Conservation (phyloP, 1,140 invertebrate genomes). For the Berghia stephanieae region DNA sequence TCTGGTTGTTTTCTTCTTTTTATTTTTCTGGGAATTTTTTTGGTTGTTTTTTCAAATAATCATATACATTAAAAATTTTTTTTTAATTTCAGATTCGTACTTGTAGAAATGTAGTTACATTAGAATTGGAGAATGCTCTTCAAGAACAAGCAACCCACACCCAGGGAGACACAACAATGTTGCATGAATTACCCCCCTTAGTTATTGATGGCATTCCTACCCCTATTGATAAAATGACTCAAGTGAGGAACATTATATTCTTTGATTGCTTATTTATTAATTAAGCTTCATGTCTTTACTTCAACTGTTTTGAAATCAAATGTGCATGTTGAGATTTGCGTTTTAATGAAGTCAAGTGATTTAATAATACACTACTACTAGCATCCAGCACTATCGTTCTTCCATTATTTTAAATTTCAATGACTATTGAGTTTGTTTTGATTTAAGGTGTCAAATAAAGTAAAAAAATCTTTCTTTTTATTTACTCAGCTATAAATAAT, state of each 20-base stretch:
- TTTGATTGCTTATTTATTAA: background rate
- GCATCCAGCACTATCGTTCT: too few species aligned
- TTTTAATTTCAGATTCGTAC: slow-evolving; percentile 76
- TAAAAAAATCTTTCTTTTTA: slow-evolving; percentile 7
- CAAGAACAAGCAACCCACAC: slow-evolving; percentile 93
- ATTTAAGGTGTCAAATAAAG: background rate
- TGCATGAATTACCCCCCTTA: slow-evolving; percentile 93
- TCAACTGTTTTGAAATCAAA: too few species aligned
- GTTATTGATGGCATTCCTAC: slow-evolving; percentile 97
- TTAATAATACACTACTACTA: too few species aligned
- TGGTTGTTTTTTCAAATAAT: too few species aligned
- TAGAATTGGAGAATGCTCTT: slow-evolving; percentile 90
- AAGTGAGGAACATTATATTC: slow-evolving; percentile 66
- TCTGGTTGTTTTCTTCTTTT: too few species aligned
- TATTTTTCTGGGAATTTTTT: background rate
- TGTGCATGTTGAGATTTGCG: too few species aligned
- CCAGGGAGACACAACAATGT: slow-evolving; percentile 87
- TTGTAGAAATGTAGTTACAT: slow-evolving; percentile 89
- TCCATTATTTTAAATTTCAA: background rate
- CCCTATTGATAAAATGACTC: slow-evolving; percentile 98
- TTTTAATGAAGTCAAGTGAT: too few species aligned
- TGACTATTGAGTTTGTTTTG: background rate
- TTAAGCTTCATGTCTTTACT: too few species aligned
- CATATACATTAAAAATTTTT: too few species aligned
- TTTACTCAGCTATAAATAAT: too few species aligned